Conservation (phyloP, 2,888 invertebrate species). For the Drosophila conformis region DNA sequence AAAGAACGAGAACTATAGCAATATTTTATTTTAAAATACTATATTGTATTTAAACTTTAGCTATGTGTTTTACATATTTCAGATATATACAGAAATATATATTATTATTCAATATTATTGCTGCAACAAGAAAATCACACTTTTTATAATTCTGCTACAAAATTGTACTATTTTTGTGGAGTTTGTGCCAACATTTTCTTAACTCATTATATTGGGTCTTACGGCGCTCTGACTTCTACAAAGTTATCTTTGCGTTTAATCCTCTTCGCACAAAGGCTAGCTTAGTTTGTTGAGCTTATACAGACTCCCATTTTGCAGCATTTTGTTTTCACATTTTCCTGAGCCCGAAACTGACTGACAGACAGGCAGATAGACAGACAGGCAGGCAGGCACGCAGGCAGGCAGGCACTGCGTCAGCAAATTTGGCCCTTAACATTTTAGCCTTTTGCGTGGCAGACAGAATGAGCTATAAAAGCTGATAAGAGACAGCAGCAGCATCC, state of each 20-base stretch:
- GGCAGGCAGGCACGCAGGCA: background rate
- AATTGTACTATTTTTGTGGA: background rate
- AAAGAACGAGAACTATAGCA: background rate
- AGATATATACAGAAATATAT: background rate
- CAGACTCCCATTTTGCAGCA: conserved; percentile 1
- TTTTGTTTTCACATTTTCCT: conserved; percentile 2
- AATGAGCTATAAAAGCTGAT: conserved; percentile 43
- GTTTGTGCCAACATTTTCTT: background rate
- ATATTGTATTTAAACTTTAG: background rate
- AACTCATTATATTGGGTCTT: background rate
- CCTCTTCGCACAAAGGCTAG: background rate
- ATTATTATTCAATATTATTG: background rate
- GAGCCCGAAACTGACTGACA: conserved; percentile 17
- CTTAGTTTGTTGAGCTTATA: conserved; percentile 6
- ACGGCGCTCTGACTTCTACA: background rate
- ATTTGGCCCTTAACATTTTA: conserved; percentile 34
- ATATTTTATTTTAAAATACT: background rate
- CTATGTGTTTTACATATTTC: background rate
- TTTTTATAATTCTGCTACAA: background rate
- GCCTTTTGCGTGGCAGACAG: conserved; percentile 51
- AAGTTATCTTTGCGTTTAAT: conserved; percentile 3
- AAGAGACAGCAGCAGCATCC: conserved; percentile 28
- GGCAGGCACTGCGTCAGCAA: conserved; percentile 34
- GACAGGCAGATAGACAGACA: background rate
- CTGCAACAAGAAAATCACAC: background rate